phyloP scores from a whole-genome alignment of 2,113 vertebrate genomes.

The Cynoglossus semilaevis region DNA sequence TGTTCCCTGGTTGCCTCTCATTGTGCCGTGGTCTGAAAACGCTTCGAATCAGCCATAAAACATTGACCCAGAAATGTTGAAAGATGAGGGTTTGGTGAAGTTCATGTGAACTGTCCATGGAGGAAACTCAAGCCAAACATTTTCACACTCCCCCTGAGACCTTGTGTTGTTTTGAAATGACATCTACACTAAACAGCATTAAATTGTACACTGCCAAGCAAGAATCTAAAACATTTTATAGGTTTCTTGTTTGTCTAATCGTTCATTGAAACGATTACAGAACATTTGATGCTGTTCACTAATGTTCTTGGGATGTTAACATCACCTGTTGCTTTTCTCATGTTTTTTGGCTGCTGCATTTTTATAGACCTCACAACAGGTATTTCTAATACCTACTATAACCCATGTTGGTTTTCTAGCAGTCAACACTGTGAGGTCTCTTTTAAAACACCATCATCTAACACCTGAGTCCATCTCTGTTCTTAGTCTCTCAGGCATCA shows the following conservation, averaged over 20 bases:
- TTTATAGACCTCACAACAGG: not conserved
- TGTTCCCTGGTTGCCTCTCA: constrained; percentile 28
- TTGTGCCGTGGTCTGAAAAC: constrained; percentile 30
- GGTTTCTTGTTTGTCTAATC: no score
- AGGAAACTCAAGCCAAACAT: constrained; percentile 39
- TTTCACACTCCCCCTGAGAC: constrained; percentile 35
- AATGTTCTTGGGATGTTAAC: not conserved
- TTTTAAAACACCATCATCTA: not conserved
- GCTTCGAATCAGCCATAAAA: constrained; percentile 45
- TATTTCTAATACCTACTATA: not conserved
- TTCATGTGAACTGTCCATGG: constrained; percentile 42
- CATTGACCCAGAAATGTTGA: constrained; percentile 48
- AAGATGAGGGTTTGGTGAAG: constrained; percentile 37
- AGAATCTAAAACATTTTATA: no score
- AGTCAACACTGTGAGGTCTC: constrained; percentile 9
- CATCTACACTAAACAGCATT: not conserved
- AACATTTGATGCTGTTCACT: not conserved
- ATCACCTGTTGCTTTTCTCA: constrained; percentile 8
- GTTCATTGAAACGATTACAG: no score
- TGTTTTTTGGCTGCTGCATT: not conserved
- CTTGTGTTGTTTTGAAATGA: constrained; percentile 29
- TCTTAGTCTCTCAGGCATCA: constrained; percentile 64
- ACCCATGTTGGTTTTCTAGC: constrained; percentile 7
- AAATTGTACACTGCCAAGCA: no score
- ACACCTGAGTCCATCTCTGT: constrained; percentile 19